Percentiles rank a stretch among this genome's conserved stretches.
These are phyloP conservation scores for Leptothorax acervorum DNA, from an alignment of 2,888 invertebrate species.

Conservation along the genomic window DNA sequence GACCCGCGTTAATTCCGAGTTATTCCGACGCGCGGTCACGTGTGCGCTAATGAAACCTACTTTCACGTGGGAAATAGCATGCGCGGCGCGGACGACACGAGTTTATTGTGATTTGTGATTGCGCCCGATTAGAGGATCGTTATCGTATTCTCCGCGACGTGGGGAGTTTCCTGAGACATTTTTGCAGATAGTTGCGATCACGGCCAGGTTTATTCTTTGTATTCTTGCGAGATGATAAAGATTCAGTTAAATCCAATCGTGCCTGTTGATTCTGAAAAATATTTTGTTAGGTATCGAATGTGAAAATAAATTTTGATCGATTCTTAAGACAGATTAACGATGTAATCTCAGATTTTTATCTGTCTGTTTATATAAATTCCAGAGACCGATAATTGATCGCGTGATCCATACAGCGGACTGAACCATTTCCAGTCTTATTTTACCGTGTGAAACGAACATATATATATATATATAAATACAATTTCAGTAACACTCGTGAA, in stretches of 20 bases:
- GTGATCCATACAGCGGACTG: constrained; percentile 48
- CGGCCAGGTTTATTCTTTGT: not conserved
- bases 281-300: not conserved
- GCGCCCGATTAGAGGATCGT: constrained; percentile 41
- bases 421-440: constrained; percentile 51
- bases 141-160: constrained; percentile 15
- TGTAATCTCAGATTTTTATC: constrained; percentile 53
- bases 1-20: constrained; percentile 81
- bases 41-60: constrained; percentile 77
- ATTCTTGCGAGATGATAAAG: not conserved
- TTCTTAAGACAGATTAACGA: not conserved
- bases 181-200: constrained; percentile 9
- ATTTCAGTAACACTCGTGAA: constrained; percentile 67
- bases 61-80: constrained; percentile 47
- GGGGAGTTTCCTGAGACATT: not conserved
- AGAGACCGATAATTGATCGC: constrained; percentile 59
- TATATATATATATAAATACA: constrained; percentile 58
- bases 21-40: constrained; percentile 79
- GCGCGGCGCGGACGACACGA: constrained; percentile 32
- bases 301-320: not conserved
- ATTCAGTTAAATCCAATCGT: not conserved
- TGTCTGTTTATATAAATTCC: constrained; percentile 62
- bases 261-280: not conserved
- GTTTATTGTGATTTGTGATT: constrained; percentile 49
- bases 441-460: constrained; percentile 45